Percentiles rank a stretch among this genome's conserved stretches.
These are phyloP conservation scores for Kradibia gibbosae DNA, from an alignment of 1,140 invertebrate species.

Conservation along the genomic window DNA sequence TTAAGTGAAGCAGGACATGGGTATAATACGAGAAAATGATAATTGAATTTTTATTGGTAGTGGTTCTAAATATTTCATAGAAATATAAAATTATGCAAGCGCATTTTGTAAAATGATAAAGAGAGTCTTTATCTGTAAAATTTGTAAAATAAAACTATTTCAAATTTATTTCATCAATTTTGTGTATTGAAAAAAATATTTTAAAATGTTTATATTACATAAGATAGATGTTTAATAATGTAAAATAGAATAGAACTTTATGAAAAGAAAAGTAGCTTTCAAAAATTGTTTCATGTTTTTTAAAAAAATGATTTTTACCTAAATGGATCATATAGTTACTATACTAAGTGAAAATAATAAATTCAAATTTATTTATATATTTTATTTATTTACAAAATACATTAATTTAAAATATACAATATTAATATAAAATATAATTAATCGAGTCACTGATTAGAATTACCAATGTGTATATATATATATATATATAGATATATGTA, in stretches of 20 bases:
- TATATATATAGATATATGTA: too few relatives aligned
- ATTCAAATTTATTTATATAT: neutral
- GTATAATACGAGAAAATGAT: neutral
- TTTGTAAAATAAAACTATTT: constrained; percentile 13
- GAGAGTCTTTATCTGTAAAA: constrained; percentile 32
- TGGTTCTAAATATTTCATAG: constrained; percentile 29
- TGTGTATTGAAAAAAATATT: neutral
- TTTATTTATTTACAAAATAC: constrained; percentile 46
- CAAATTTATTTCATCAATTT: neutral
- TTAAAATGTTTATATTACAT: too few relatives aligned
- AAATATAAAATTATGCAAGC: neutral
- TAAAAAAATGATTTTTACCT: too few relatives aligned
- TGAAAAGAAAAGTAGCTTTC: too few relatives aligned
- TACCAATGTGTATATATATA: too few relatives aligned
- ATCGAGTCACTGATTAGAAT: constrained; percentile 34
- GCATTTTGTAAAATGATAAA: constrained; percentile 27
- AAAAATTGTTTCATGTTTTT: too few relatives aligned
- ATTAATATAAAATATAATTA: constrained; percentile 38
- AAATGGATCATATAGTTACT: too few relatives aligned
- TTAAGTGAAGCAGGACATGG: neutral
- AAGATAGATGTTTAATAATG: too few relatives aligned
- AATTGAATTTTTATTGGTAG: constrained; percentile 45
- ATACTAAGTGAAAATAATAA: neutral
- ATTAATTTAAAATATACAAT: constrained; percentile 45
- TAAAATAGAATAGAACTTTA: too few relatives aligned